These are phyloP conservation scores for Lepidurus packardi DNA, from an alignment of 1,140 invertebrate genomes.

Conservation along the genomic window DNA sequence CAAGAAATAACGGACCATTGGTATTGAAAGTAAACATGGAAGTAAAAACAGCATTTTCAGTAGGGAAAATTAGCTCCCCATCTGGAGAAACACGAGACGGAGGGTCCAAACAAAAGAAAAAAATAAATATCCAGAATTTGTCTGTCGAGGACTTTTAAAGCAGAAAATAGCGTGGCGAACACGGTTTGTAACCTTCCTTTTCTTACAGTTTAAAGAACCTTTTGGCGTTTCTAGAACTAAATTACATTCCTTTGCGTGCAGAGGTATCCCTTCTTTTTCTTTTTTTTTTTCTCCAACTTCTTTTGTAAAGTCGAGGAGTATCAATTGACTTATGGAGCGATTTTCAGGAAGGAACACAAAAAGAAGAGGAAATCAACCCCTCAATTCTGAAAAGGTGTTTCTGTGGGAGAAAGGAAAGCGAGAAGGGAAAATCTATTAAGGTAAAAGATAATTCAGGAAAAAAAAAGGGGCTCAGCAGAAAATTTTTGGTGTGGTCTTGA, in stretches of 20 bases:
- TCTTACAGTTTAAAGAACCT: constrained; percentile 1
- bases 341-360: not conserved
- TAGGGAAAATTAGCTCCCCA: not conserved
- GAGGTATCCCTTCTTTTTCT: not conserved
- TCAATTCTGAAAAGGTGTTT: not conserved
- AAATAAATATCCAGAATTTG: not conserved
- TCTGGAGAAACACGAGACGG: not conserved
- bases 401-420: not conserved
- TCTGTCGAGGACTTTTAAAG: constrained; percentile 20
- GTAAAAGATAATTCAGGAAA: not conserved
- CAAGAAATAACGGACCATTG: too few species aligned
- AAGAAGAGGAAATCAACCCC: not conserved
- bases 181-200: not conserved
- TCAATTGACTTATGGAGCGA: constrained; percentile 13
- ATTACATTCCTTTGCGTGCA: not conserved
- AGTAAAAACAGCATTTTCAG: not conserved
- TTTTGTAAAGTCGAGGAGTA: not conserved
- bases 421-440: not conserved
- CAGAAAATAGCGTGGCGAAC: constrained; percentile 18
- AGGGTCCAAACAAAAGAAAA: not conserved
- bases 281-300: too few species aligned
- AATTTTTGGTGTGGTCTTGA: constrained; percentile 16
- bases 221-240: not conserved
- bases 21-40: constrained; percentile 2
- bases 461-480: constrained; percentile 15